Conservation (phyloP, 2,113 vertebrate species). For the Arvicanthis niloticus region DNA sequence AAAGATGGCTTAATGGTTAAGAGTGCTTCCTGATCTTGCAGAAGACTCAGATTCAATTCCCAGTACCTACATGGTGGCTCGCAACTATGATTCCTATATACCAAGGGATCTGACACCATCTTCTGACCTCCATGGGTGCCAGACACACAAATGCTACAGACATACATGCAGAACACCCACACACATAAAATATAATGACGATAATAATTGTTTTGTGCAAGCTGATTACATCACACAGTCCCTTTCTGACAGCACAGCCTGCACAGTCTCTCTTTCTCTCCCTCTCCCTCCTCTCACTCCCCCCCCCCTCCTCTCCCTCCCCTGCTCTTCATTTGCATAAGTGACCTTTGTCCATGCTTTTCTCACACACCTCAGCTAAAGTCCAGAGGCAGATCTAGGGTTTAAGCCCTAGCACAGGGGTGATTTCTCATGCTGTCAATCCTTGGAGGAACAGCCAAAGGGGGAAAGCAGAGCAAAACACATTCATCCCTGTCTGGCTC, state of each 20-base stretch:
- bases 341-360: neutral
- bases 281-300: too few relatives aligned
- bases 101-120: neutral
- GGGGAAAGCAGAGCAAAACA: fast-evolving
- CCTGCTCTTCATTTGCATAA: neutral
- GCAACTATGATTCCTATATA: neutral
- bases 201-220: neutral
- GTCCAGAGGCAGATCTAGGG: neutral
- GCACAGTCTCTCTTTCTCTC: neutral
- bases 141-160: neutral
- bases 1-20: too few relatives aligned
- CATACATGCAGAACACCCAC: neutral
- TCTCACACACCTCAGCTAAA: neutral
- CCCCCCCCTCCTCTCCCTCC: neutral
- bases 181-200: neutral
- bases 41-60: neutral
- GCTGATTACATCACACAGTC: neutral
- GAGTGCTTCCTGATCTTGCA: neutral
- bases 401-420: neutral
- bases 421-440: neutral
- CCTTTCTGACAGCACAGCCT: neutral
- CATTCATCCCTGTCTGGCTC: neutral
- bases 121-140: neutral
- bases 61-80: neutral
- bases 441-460: neutral